Percentiles rank a stretch among this genome's conserved stretches.
Conservation (phyloP, 2,113 vertebrate genomes). For the Epinephelus fuscoguttatus region DNA sequence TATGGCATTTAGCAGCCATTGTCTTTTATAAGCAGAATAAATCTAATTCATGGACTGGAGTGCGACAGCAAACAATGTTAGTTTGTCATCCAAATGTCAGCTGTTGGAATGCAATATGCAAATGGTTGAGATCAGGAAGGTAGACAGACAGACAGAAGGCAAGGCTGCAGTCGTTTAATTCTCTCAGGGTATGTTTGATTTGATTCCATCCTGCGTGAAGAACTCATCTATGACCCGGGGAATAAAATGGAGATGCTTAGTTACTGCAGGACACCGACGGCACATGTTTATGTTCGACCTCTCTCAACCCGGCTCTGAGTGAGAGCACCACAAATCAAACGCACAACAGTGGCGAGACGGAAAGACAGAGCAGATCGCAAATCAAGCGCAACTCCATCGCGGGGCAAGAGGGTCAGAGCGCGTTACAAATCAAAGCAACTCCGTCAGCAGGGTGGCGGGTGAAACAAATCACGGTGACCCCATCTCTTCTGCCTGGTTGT, state of each 20-base stretch:
- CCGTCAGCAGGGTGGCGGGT: slow-evolving; percentile 15
- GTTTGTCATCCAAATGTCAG: slow-evolving; percentile 82
- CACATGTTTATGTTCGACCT: slow-evolving; percentile 40
- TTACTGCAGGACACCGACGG: slow-evolving; percentile 32
- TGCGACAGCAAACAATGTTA: slow-evolving; percentile 67
- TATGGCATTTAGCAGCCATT: slow-evolving; percentile 78
- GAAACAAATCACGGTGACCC: slow-evolving; percentile 69
- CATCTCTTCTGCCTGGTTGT: slow-evolving; percentile 65
- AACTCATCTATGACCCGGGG: background rate
- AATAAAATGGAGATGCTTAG: slow-evolving; percentile 7
- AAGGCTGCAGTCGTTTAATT: background rate
- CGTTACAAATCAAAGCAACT: slow-evolving; percentile 69
- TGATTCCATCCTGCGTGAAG: background rate
- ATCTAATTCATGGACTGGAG: slow-evolving; percentile 72
- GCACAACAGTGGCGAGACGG: slow-evolving; percentile 24
- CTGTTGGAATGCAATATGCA: slow-evolving; percentile 67
- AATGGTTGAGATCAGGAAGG: slow-evolving; percentile 53
- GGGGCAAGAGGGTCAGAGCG: slow-evolving; percentile 58
- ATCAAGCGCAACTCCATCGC: slow-evolving; percentile 62
- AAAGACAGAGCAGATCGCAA: slow-evolving; percentile 58
- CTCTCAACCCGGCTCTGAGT: background rate
- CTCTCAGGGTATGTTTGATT: slow-evolving; percentile 13
- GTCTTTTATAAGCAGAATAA: slow-evolving; percentile 79
- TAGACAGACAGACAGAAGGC: slow-evolving; percentile 17
- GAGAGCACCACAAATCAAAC: slow-evolving; percentile 65